These are phyloP conservation scores for Malurus melanocephalus DNA, from an alignment of 2,113 vertebrate genomes.

Conservation along the genomic window DNA sequence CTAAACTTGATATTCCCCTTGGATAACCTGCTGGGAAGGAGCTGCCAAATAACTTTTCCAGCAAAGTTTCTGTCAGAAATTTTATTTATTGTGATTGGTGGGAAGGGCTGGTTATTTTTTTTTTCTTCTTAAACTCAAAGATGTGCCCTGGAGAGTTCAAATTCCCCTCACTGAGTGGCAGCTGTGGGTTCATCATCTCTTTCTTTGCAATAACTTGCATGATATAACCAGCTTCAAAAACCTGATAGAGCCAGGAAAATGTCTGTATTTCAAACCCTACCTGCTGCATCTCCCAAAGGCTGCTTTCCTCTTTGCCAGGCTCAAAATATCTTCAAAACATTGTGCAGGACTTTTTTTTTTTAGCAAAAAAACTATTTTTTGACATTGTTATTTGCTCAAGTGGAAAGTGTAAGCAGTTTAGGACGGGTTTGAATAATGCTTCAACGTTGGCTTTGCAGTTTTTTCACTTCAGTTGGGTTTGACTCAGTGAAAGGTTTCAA, in stretches of 20 bases:
- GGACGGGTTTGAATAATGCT: background rate
- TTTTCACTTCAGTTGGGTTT: background rate
- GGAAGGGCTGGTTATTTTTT: background rate
- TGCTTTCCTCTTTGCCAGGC: slow-evolving; percentile 6
- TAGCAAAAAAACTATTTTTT: background rate
- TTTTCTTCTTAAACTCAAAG: background rate
- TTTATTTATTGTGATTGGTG: background rate
- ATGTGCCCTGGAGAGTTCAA: background rate
- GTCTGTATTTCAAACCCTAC: background rate
- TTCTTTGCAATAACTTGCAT: slow-evolving; percentile 7
- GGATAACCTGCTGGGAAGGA: background rate
- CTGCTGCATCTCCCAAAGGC: background rate
- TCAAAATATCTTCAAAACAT: background rate
- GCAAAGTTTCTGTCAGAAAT: background rate
- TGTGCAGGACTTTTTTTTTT: background rate
- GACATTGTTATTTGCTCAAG: background rate
- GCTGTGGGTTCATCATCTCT: background rate
- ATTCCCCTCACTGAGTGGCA: background rate
- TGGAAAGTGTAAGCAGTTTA: background rate
- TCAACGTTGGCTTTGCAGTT: background rate
- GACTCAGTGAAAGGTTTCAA: background rate
- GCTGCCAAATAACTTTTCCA: background rate
- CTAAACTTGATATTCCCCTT: background rate
- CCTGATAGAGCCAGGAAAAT: background rate
- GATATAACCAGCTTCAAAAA: slow-evolving; percentile 4